Base-by-base conservation (phyloP, 2,113 vertebrate genomes). In the Thymallus thymallus region DNA sequence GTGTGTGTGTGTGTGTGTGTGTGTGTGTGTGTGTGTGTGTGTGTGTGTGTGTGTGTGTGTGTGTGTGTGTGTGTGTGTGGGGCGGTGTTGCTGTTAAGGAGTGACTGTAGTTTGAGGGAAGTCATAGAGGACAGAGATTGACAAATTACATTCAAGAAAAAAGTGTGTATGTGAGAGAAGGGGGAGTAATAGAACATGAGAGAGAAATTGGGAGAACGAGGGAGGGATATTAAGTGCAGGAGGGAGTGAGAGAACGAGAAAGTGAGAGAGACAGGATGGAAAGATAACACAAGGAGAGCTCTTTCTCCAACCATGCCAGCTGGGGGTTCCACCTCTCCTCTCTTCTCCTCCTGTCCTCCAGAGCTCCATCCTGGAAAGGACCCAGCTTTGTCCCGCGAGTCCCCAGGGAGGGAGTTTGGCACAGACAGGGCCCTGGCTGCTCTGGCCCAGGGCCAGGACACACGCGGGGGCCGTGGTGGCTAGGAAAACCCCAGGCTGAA, bases 341-440 rank as follows among this genome's bases (percentile, higher is more conserved):
- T 32, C 63, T 10, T 9, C 35, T 41, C 35, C 10, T 41, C 48
- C 48, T 4, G 1, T 18, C 56, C 68, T 69, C 56, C 62, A 72
- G 56, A 68, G n/a, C 67, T 12, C 13, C 80, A 82, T 77, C 79
- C 83, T 93, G 92, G 92, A 91, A 3, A 29, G 60, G 80, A 81
- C 85, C 92, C 91, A 93, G 91, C 91, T 92, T 92, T 93, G 92
- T 93, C 90, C 83, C 70, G 45, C 48, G 73, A 70, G 73, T 72
- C 81, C 87, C 91, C 83, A 76, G 82, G 84, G 86, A 87, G 82
- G 79, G 73, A 79, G 88, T 84, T 82, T 85, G 89, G 86, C 87
- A 90, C 84, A 81, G 84, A 81, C 82, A 78, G 84, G 76, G 62
- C 62, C 35, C 85, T 80, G 86, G 84, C 87, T 78, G 78, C 71